Conservation (phyloP, 1,140 invertebrate species). For the Rhagoletis zephyria region DNA sequence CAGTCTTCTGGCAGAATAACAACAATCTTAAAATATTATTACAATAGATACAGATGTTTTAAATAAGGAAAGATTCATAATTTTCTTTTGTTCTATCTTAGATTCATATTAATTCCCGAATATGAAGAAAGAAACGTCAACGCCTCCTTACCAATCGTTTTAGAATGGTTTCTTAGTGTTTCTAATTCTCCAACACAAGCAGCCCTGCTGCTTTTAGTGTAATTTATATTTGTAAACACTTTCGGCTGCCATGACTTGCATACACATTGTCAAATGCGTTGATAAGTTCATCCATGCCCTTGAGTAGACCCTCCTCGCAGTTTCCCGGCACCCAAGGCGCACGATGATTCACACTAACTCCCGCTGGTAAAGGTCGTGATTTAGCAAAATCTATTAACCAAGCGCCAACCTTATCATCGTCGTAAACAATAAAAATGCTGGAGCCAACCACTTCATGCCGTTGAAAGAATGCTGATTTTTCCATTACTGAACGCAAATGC, state of each 20-base stretch:
- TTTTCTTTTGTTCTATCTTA: conserved; percentile 2
- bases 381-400: conserved; percentile 99
- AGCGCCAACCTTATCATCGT: conserved; percentile 86
- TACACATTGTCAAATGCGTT: conserved; percentile 70
- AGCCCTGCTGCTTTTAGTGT: not conserved
- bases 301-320: conserved; percentile 94
- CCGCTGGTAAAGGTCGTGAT: conserved; percentile 83
- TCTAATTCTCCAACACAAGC: not conserved
- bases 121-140: conserved; percentile 34
- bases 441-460: conserved; percentile 95
- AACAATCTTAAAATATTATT: not conserved
- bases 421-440: conserved; percentile 94
- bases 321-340: conserved; percentile 89
- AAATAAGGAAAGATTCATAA: not conserved
- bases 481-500: conserved; percentile 85
- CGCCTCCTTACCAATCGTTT: conserved; percentile 10
- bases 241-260: conserved; percentile 61
- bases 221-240: conserved; percentile 68
- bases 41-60: not conserved
- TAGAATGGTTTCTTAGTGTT: not conserved
- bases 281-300: conserved; percentile 90
- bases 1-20: conserved; percentile 53
- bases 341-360: conserved; percentile 83
- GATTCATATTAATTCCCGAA: not conserved
- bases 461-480: conserved; percentile 89